These are phyloP conservation scores for Pseudomyrmex sp. DNA, from an alignment of 1,140 invertebrate genomes.

Conservation along the genomic window DNA sequence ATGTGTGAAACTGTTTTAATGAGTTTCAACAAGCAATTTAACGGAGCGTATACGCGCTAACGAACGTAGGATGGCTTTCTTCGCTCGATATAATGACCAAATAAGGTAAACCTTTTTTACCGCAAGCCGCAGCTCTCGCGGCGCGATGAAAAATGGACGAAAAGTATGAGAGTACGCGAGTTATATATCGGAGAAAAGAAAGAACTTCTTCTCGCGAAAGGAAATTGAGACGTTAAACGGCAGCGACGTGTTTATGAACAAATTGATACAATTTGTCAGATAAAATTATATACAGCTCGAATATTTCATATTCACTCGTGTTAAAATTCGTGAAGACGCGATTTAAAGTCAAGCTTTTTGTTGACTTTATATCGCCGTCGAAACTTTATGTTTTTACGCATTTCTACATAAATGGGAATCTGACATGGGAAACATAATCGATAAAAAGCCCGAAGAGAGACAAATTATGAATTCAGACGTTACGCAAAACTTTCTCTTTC, in stretches of 20 bases:
- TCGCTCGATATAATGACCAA: slow-evolving; percentile 34
- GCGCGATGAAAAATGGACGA: slow-evolving; percentile 31
- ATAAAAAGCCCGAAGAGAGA: not conserved
- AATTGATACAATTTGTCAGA: slow-evolving; percentile 2
- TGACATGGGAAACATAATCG: not conserved
- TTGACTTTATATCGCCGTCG: not conserved
- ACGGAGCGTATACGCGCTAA: not conserved
- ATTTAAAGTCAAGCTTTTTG: too few species aligned
- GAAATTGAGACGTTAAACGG: slow-evolving; percentile 31
- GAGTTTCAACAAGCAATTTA: slow-evolving; percentile 51
- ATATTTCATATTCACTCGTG: too few species aligned
- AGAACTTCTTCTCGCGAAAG: slow-evolving; percentile 10
- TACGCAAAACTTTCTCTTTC: not conserved
- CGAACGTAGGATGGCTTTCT: slow-evolving; percentile 32
- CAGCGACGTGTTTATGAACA: not conserved
- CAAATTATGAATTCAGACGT: slow-evolving; percentile 49
- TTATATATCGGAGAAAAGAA: not conserved
- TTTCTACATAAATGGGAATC: not conserved
- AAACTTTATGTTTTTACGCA: not conserved
- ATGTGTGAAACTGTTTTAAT: slow-evolving; percentile 47
- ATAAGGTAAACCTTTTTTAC: slow-evolving; percentile 25
- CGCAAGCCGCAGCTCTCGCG: not conserved
- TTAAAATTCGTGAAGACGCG: too few species aligned
- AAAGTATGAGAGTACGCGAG: not conserved
- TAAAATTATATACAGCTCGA: too few species aligned